Percentiles rank a stretch among this genome's conserved stretches.
These are phyloP conservation scores for Novumbra hubbsi DNA, from an alignment of 2,797 vertebrate genomes.

Conservation along the genomic window DNA sequence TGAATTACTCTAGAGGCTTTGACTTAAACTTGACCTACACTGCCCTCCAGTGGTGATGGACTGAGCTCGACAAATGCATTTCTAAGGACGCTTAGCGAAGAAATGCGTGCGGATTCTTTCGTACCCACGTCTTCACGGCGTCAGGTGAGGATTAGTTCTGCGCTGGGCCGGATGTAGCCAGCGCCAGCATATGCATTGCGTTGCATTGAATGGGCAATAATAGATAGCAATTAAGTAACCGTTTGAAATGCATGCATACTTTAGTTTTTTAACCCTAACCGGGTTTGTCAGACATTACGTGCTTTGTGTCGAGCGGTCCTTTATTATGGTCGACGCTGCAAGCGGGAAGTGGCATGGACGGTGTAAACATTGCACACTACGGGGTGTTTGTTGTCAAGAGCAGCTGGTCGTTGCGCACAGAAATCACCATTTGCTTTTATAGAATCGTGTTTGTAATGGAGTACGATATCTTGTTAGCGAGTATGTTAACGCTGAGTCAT, in stretches of 20 bases:
- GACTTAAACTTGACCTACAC: conserved; percentile 25
- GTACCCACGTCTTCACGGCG: not conserved
- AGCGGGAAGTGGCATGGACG: not conserved
- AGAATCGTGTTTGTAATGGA: not conserved
- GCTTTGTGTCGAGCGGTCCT: not conserved
- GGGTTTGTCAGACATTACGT: not conserved
- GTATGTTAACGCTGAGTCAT: not conserved
- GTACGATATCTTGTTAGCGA: not conserved
- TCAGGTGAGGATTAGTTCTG: not conserved
- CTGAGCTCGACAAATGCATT: not conserved
- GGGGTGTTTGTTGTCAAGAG: not conserved
- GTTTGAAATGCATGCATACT: not conserved
- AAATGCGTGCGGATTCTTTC: not conserved
- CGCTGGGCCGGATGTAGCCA: not conserved
- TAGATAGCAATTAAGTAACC: not conserved
- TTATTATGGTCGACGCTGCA: not conserved
- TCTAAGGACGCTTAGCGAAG: not conserved
- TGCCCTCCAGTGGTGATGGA: conserved; percentile 41
- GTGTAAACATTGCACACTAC: not conserved
- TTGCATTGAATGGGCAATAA: not conserved
- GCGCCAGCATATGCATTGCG: not conserved
- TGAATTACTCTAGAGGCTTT: not conserved
- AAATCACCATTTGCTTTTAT: not conserved
- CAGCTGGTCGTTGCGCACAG: not conserved
- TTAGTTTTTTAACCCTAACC: not conserved